A percentile compares a stretch with the other conserved stretches of the same genome.
These are phyloP conservation scores for Calypte anna DNA, from an alignment of 2,113 vertebrate genomes.

Conservation along the genomic window DNA sequence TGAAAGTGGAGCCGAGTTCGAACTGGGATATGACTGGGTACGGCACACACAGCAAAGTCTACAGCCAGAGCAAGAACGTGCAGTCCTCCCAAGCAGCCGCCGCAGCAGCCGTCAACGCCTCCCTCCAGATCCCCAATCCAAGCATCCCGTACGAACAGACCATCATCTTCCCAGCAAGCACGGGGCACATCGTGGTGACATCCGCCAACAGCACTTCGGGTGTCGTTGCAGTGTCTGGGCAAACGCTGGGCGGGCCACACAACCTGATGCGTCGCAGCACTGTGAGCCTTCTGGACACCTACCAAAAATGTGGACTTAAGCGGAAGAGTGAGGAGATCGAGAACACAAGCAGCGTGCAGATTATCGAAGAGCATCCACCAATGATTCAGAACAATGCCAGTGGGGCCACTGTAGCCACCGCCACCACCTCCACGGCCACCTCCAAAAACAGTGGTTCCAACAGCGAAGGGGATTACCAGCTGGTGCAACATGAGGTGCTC, in stretches of 20 bases:
- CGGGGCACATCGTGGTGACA: constrained; percentile 92
- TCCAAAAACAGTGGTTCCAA: constrained; percentile 97
- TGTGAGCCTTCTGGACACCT: constrained; percentile 97
- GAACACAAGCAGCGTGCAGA: constrained; percentile 95
- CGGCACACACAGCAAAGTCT: constrained; percentile 96
- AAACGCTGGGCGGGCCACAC: constrained; percentile 87
- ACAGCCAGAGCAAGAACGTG: constrained; percentile 93
- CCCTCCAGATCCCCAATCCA: constrained; percentile 88
- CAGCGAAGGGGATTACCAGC: constrained; percentile 97
- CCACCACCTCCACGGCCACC: constrained; percentile 90
- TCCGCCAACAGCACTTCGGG: constrained; percentile 92
- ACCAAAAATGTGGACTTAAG: constrained; percentile 99
- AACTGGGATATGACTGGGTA: constrained; percentile 99
- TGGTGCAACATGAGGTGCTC: constrained; percentile 97
- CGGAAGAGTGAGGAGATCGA: constrained; percentile 98
- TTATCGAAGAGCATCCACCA: constrained; percentile 92
- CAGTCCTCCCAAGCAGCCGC: constrained; percentile 87
- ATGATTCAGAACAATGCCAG: constrained; percentile 95
- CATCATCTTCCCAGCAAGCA: constrained; percentile 93
- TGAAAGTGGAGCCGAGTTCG: constrained; percentile 96
- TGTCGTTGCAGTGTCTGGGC: constrained; percentile 80
- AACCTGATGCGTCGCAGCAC: constrained; percentile 99
- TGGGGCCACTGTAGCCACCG: constrained; percentile 88
- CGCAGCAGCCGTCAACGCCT: constrained; percentile 88
- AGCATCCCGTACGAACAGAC: constrained; percentile 95